Evolutionary conservation across 1,140 invertebrate genomes (phyloP).

Genomic region (Glossosoma conforme): DNA sequence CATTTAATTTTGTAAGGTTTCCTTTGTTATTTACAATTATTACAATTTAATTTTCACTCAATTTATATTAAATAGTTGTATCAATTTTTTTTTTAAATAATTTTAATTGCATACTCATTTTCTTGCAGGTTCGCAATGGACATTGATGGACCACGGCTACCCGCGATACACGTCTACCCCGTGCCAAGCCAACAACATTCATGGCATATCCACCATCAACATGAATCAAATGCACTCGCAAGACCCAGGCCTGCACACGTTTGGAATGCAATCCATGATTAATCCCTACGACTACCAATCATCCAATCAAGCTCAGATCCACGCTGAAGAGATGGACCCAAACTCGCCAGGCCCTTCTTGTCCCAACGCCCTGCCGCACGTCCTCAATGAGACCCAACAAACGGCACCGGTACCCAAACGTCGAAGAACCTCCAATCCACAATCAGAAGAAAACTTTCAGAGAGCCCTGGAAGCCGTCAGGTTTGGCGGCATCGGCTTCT

Average conservation of each 20-base stretch:
- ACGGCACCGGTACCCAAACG: slow-evolving; percentile 43
- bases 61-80: too few species aligned
- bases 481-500: slow-evolving; percentile 77
- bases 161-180: slow-evolving; percentile 57
- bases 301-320: slow-evolving; percentile 6
- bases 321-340: slow-evolving; percentile 23
- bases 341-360: slow-evolving; percentile 42
- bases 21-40: too few species aligned
- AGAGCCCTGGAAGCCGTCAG: slow-evolving; percentile 72
- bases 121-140: slow-evolving; percentile 65
- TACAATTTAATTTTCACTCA: too few species aligned
- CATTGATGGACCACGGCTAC: slow-evolving; percentile 63
- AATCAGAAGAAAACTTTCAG: slow-evolving; percentile 74
- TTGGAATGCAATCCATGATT: slow-evolving; percentile 19
- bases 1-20: too few species aligned
- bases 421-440: slow-evolving; percentile 63
- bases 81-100: too few species aligned
- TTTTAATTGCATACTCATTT: background rate
- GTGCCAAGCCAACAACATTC: slow-evolving; percentile 50
- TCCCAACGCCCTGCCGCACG: slow-evolving; percentile 35
- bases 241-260: slow-evolving; percentile 1
- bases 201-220: slow-evolving; percentile 10
- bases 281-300: slow-evolving; percentile 15
- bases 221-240: slow-evolving; percentile 14
- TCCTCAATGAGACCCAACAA: slow-evolving; percentile 26